A percentile compares a stretch with the other conserved stretches of the same genome.
Evolutionary conservation across 2,113 vertebrate genomes (phyloP).

Genomic region (Jacana jacana): DNA sequence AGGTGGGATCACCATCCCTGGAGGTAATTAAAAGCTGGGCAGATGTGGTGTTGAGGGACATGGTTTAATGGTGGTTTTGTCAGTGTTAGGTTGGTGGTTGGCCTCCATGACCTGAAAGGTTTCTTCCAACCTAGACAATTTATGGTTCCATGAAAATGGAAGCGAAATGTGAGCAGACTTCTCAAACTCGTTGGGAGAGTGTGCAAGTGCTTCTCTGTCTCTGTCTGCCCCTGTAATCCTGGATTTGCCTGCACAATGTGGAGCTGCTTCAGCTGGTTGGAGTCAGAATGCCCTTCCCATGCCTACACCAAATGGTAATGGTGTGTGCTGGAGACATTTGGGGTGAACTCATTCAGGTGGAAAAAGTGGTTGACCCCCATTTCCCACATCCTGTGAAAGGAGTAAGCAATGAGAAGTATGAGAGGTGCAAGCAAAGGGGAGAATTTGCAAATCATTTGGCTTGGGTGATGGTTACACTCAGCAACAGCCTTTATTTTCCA

Average conservation of each 20-base stretch:
- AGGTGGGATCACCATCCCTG: not conserved
- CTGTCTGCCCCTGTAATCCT: not conserved
- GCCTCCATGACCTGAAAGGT: not conserved
- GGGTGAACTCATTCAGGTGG: not conserved
- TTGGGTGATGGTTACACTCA: not conserved
- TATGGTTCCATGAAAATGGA: not conserved
- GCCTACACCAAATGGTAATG: not conserved
- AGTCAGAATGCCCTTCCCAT: not conserved
- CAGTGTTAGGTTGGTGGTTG: not conserved
- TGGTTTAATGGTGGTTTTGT: not conserved
- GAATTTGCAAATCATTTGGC: not conserved
- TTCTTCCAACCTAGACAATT: not conserved
- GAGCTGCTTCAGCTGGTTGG: not conserved
- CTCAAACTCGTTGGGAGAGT: rapidly evolving
- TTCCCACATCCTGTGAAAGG: not conserved
- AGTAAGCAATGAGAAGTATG: not conserved
- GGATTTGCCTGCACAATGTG: not conserved
- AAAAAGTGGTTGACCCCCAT: rapidly evolving
- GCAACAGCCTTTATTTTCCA: not conserved
- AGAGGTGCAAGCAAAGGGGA: not conserved
- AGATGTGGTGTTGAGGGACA: not conserved
- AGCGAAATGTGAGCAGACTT: not conserved
- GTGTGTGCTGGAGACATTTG: not conserved
- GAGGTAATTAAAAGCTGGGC: not conserved
- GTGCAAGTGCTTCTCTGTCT: not conserved